Conservation (phyloP, 2,113 vertebrate genomes). For the Felis chaus region DNA sequence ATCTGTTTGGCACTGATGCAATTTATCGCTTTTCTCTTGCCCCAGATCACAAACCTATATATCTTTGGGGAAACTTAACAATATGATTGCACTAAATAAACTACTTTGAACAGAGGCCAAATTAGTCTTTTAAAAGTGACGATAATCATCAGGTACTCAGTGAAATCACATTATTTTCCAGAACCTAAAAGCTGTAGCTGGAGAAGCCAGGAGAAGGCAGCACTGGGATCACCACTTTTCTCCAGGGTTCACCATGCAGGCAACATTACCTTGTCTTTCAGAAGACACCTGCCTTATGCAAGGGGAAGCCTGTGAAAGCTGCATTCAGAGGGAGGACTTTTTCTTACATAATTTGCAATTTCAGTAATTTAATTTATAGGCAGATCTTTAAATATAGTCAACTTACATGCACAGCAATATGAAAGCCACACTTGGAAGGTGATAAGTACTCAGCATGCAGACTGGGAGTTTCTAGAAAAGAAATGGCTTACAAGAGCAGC, state of each 20-base stretch:
- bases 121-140: constrained; percentile 74
- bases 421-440: constrained; percentile 80
- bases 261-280: constrained; percentile 81
- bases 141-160: constrained; percentile 55
- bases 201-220: constrained; percentile 68
- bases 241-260: constrained; percentile 70
- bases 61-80: constrained; percentile 55
- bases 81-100: constrained; percentile 69
- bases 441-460: constrained; percentile 81
- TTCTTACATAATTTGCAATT: constrained; percentile 83
- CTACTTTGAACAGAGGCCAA: constrained; percentile 70
- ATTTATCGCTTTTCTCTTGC: constrained; percentile 59
- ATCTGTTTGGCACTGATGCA: constrained; percentile 68
- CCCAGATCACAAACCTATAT: constrained; percentile 28
- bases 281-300: constrained; percentile 83
- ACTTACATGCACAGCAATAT: constrained; percentile 86
- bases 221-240: constrained; percentile 47
- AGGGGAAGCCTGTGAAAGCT: constrained; percentile 79
- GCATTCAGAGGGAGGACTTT: constrained; percentile 75
- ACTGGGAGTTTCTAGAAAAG: constrained; percentile 80
- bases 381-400: constrained; percentile 81
- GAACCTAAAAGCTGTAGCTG: constrained; percentile 65
- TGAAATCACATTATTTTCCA: constrained; percentile 66
- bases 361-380: constrained; percentile 85
- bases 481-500: constrained; percentile 74